Evolutionary conservation across 2,113 vertebrate genomes (phyloP).

Genomic region (Xyrauchen texanus): DNA sequence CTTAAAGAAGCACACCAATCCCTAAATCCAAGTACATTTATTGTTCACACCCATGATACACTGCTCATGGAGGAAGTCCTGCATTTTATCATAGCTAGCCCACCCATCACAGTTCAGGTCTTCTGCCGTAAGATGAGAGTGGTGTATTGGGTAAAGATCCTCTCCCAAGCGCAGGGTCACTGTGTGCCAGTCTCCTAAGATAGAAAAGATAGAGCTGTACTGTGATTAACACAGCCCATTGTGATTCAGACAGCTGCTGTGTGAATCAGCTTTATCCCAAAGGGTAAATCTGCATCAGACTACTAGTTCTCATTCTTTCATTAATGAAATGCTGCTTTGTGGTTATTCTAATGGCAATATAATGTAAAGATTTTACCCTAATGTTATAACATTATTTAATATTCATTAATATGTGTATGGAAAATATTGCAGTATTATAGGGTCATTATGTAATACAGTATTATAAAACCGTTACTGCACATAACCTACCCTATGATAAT

Average conservation of each 20-base stretch:
- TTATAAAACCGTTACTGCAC: too few species aligned
- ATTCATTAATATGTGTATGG: background rate
- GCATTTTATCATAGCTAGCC: background rate
- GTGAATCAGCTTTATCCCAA: constrained; percentile 17
- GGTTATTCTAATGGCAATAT: background rate
- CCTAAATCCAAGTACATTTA: background rate
- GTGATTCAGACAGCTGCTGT: constrained; percentile 38
- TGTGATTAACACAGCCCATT: constrained; percentile 33
- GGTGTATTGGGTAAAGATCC: constrained; percentile 1
- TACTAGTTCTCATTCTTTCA: background rate
- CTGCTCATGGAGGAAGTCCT: background rate
- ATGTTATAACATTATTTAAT: background rate
- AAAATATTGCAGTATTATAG: background rate
- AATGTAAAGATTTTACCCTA: background rate
- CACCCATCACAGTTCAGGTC: background rate
- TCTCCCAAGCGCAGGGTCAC: background rate
- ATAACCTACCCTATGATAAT: too few species aligned
- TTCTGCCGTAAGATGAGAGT: background rate
- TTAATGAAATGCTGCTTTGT: background rate
- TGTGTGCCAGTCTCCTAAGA: constrained; percentile 42
- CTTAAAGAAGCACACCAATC: background rate
- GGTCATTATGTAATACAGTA: background rate
- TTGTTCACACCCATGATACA: background rate
- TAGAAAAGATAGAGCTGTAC: constrained; percentile 19
- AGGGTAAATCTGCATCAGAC: background rate